Conservation (phyloP, 2,113 vertebrate genomes). For the Odontesthes bonariensis region DNA sequence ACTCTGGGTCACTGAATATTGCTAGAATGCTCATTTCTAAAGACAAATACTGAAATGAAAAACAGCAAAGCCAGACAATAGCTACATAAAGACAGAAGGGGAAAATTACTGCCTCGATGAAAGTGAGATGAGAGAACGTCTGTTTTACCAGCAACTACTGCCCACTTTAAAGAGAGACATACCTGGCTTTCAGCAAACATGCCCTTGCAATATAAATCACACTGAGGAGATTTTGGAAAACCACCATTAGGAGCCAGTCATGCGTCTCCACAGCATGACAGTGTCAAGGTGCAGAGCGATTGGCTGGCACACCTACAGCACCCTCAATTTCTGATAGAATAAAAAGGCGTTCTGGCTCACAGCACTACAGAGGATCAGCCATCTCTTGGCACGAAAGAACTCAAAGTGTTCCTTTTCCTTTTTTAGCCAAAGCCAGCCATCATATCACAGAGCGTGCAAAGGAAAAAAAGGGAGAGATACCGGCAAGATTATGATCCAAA, state of each 20-base stretch:
- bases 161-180: conserved; percentile 63
- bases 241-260: conserved; percentile 76
- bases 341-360: conserved; percentile 56
- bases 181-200: conserved; percentile 70
- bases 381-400: conserved; percentile 70
- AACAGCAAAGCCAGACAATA: conserved; percentile 15
- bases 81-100: neutral
- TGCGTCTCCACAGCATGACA: conserved; percentile 70
- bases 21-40: conserved; percentile 20
- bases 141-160: conserved; percentile 40
- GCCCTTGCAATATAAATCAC: conserved; percentile 71
- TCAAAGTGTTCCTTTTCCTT: conserved; percentile 70
- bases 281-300: conserved; percentile 57
- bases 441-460: conserved; percentile 36
- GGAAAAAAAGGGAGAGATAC: conserved; percentile 32
- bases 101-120: conserved; percentile 35
- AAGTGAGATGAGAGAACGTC: conserved; percentile 42
- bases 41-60: conserved; percentile 11
- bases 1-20: conserved; percentile 9
- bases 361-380: conserved; percentile 61
- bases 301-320: conserved; percentile 59
- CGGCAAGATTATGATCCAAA: conserved; percentile 48
- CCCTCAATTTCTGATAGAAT: conserved; percentile 58
- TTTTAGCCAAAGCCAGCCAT: conserved; percentile 72
- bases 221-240: conserved; percentile 66